phyloP scores from a whole-genome alignment of 92 coral and sea anemone species.

The Porites lobata region DNA sequence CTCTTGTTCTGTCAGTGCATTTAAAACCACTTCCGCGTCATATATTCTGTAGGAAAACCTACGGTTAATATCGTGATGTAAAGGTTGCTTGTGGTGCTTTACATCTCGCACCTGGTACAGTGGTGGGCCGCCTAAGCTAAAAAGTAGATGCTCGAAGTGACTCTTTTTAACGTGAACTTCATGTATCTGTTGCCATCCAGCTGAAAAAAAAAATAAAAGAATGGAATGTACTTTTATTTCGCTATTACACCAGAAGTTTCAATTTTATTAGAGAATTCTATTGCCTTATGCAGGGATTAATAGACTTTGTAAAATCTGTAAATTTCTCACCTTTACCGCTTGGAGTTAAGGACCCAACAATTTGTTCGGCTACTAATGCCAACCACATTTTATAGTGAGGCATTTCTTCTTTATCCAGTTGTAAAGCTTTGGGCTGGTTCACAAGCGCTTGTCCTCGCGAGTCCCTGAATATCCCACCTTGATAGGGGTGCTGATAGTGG shows the following conservation, averaged over 20 bases:
- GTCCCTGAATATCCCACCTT: constrained; percentile 9
- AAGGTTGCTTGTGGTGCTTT: constrained; percentile 32
- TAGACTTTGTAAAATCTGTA: background rate
- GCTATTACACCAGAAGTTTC: background rate
- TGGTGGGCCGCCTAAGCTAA: background rate
- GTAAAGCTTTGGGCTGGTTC: background rate
- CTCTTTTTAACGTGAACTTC: constrained; percentile 2
- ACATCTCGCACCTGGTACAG: constrained; percentile 38
- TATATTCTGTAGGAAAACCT: constrained; percentile 38
- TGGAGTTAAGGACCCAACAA: constrained; percentile 20
- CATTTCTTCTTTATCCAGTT: background rate
- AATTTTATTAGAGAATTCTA: background rate
- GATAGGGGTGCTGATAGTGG: background rate
- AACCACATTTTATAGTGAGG: constrained; percentile 34
- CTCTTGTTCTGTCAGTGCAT: constrained; percentile 18
- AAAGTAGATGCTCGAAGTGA: constrained; percentile 26
- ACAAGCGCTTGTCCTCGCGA: background rate
- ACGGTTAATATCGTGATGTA: constrained; percentile 13
- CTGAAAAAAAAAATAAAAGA: constrained; percentile 1
- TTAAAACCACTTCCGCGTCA: background rate
- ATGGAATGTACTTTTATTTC: background rate
- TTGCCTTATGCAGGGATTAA: no score
- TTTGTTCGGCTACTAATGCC: constrained; percentile 16
- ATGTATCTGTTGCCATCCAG: constrained; percentile 40
- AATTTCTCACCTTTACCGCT: constrained; percentile 31